Evolutionary conservation across 2,797 vertebrate species (phyloP).

Genomic region (Paratrypauchen microcephalus): DNA sequence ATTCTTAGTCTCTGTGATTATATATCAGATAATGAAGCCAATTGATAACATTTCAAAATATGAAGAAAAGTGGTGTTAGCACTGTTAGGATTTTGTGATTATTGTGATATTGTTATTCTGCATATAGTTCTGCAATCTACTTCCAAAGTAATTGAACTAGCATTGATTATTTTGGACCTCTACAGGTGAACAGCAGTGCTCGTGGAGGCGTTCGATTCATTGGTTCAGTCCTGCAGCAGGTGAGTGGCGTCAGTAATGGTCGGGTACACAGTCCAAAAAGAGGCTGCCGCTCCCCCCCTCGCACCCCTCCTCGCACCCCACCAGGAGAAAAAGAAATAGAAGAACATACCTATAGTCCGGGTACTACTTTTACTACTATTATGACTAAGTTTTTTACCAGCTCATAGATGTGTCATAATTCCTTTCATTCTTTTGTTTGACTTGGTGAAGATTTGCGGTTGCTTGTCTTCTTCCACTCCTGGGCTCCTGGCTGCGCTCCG

Average conservation of each 20-base stretch:
- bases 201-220: conserved; percentile 88
- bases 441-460: conserved; percentile 70
- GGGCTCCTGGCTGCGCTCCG: conserved; percentile 75
- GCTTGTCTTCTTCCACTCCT: conserved; percentile 81
- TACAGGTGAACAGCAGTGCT: conserved; percentile 89
- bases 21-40: too few relatives aligned
- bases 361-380: conserved; percentile 31
- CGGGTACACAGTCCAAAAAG: conserved; percentile 75
- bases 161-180: neutral
- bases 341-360: conserved; percentile 75
- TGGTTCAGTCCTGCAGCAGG: conserved; percentile 86
- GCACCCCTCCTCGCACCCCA: conserved; percentile 71
- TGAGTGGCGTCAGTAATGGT: conserved; percentile 63
- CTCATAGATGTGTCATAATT: neutral
- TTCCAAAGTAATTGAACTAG: too few relatives aligned
- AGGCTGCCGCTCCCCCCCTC: conserved; percentile 69
- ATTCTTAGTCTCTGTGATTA: too few relatives aligned
- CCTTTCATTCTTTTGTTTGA: neutral
- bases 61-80: too few relatives aligned
- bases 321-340: conserved; percentile 81
- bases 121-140: too few relatives aligned
- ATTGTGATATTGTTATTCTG: too few relatives aligned
- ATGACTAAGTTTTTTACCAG: neutral
- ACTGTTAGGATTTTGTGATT: too few relatives aligned
- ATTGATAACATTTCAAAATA: too few relatives aligned